These are phyloP conservation scores for Camponotus fellah DNA, from an alignment of 2,888 invertebrate species.

Conservation along the genomic window DNA sequence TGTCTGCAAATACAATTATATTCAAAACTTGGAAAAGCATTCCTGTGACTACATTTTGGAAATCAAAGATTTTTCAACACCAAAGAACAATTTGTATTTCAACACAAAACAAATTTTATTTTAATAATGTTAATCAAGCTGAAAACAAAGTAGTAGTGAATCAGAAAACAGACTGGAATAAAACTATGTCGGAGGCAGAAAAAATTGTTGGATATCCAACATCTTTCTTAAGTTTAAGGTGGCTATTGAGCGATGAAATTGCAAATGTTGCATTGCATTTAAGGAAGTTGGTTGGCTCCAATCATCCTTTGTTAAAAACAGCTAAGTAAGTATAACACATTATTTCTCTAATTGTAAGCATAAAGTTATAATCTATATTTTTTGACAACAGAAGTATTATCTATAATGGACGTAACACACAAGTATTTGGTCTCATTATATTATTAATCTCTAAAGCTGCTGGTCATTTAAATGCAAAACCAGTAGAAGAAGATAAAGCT, in stretches of 20 bases:
- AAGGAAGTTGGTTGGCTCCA: slow-evolving; percentile 96
- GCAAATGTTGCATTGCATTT: slow-evolving; percentile 97
- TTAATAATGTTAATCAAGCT: slow-evolving; percentile 65
- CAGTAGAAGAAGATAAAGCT: slow-evolving; percentile 94
- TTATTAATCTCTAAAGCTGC: slow-evolving; percentile 97
- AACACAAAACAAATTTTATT: slow-evolving; percentile 46
- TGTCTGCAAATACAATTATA: slow-evolving; percentile 77
- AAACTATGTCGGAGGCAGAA: slow-evolving; percentile 97
- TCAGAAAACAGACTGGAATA: slow-evolving; percentile 95
- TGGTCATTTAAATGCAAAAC: slow-evolving; percentile 93
- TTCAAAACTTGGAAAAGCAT: slow-evolving; percentile 72
- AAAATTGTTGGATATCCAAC: slow-evolving; percentile 98
- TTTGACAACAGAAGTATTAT: slow-evolving; percentile 90
- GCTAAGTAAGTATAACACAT: slow-evolving; percentile 92
- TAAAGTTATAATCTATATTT: neutral
- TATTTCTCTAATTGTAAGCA: neutral
- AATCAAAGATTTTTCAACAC: slow-evolving; percentile 65
- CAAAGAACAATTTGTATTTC: slow-evolving; percentile 59
- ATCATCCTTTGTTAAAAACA: slow-evolving; percentile 97
- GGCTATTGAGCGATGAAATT: slow-evolving; percentile 98
- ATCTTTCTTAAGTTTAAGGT: slow-evolving; percentile 95
- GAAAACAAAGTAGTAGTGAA: slow-evolving; percentile 84
- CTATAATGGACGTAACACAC: slow-evolving; percentile 97
- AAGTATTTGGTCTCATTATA: slow-evolving; percentile 97
- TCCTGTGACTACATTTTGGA: slow-evolving; percentile 72